These are phyloP conservation scores for Montipora capitata DNA, from an alignment of 92 coral and sea anemone genomes.

Conservation along the genomic window DNA sequence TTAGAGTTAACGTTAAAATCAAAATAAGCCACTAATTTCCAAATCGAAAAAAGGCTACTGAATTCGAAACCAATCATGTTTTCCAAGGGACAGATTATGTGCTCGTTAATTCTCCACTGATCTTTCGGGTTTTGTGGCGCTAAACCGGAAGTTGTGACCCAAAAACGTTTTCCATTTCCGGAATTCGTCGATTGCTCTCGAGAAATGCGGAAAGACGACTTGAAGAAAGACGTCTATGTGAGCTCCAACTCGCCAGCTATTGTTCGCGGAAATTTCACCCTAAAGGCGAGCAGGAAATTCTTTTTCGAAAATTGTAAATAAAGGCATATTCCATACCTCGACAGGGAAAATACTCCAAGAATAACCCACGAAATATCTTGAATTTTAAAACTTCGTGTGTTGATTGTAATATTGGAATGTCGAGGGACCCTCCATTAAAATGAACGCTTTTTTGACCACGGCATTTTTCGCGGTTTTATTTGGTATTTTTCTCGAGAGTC, in stretches of 20 bases:
- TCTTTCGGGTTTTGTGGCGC: background rate
- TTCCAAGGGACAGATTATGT: conserved; percentile 12
- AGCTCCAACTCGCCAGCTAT: background rate
- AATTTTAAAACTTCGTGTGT: background rate
- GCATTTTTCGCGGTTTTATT: conserved; percentile 39
- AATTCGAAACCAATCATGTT: too few species aligned
- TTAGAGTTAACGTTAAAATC: background rate
- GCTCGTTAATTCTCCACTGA: background rate
- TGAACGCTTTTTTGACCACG: background rate
- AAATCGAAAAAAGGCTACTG: background rate
- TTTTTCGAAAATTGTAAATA: background rate
- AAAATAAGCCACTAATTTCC: background rate
- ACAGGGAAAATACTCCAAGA: too few species aligned
- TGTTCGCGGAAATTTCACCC: background rate
- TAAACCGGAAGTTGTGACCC: conserved; percentile 23
- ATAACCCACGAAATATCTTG: conserved; percentile 5
- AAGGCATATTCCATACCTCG: too few species aligned
- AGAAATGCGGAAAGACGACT: conserved; percentile 23
- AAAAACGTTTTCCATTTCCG: conserved; percentile 26
- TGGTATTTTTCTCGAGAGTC: conserved; percentile 18
- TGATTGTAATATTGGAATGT: conserved; percentile 50
- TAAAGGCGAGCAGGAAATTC: background rate
- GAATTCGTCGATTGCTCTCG: conserved; percentile 25
- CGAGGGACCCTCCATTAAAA: conserved; percentile 13
- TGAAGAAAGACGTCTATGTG: background rate